Base-by-base conservation (phyloP, 1,140 invertebrate genomes). In the Drosophila novamexicana region DNA sequence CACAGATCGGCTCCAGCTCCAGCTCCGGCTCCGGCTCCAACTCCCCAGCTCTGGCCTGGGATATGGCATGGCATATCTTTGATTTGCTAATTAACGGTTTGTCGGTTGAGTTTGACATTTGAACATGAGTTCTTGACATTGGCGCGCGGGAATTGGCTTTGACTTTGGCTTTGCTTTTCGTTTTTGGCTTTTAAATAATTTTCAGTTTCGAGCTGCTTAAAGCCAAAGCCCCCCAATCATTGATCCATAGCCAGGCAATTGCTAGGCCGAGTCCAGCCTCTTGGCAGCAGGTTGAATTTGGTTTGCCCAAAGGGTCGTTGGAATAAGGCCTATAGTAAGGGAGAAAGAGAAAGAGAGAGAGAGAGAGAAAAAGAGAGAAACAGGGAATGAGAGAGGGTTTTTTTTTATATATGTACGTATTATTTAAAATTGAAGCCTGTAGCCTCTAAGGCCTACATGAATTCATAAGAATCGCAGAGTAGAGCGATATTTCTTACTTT, bases 21-120 rank as follows among this genome's bases (percentile, higher is more conserved):
- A 34, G 7, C 56, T n/a, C 18, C 50, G 18, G 22, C 22, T 29
- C 22, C 22, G 18, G 22, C 22, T 29, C 22, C 22, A 29, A 5
- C 22, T 29, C 29, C 37, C 7, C 50, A 40, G 29, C 16, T 72
- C 36, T 12, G 68, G 50, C 67, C 79, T 29, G 22, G 22, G 22
- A 29, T 29, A 65, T 76, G 79, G 78, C 79, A 65, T 86, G 82
- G 83, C 83, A 88, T 86, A 89, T 84, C 84, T 89, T 89, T 89
- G 84, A 89, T 89, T 89, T 89, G 84, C 84, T 89, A 89, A 89
- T 89, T 89, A 89, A 89, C 84, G 84, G 84, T 89, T 89, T 89
- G 84, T 89, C 84, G 84, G 84, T 89, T 84, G 58, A 69, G 84
- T 89, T 89, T 89, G 84, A 89, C 84, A 89, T 72, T 89, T 89